Evolutionary conservation across 2,888 invertebrate genomes (phyloP), one percentile per base, ranked within the genome.

Genomic region (Tenthredo mesomela): DNA sequence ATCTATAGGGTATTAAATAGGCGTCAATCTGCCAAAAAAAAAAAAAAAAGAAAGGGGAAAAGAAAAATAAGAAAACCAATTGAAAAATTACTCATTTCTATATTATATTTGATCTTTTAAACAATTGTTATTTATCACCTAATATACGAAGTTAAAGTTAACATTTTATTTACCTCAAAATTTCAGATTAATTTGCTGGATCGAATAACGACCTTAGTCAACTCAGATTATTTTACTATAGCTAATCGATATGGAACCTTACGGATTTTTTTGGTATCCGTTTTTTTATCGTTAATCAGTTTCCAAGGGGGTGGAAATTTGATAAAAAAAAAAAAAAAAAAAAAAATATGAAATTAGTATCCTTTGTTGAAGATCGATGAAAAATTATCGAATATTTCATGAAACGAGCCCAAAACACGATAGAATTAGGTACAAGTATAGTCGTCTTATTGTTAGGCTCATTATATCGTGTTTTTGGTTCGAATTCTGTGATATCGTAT

Each of bases 31-130:
- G 61, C 70, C 82, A 82, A 29, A 70, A 9, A 47, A n/a, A 37
- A 71, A 25, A 84, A 43, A 43, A 1, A 37, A 37, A 6, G 12
- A 73, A 54, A 67, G 58, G 18, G 37, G 7, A 37, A 37, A n/a
- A 65, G 50, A 67, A 70, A 33, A 43, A 37, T 4, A 43, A 40
- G 43, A 73, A 40, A 47, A 40, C 6, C 21, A 73, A 33, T 33
- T 33, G 67, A 67, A 33, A 61, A 67, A 33, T 67, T 33, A 67
- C 18, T 67, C 33, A 33, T 67, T 67, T 67, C 33, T 70, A n/a
- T 25, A 85, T 85, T 43, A 84, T 77, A 61, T 73, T 84, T 25
- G 84, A 67, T 70, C 33, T 33, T 67, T 82, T n/a, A 37, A 70
- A 65, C 33, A 67, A 67, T 67, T 67, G 67, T 67, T 77, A 21